Percentiles rank a stretch among this genome's conserved stretches.
Evolutionary conservation across 2,888 invertebrate species (phyloP).

Genomic region (Polyommatus iphigenia): DNA sequence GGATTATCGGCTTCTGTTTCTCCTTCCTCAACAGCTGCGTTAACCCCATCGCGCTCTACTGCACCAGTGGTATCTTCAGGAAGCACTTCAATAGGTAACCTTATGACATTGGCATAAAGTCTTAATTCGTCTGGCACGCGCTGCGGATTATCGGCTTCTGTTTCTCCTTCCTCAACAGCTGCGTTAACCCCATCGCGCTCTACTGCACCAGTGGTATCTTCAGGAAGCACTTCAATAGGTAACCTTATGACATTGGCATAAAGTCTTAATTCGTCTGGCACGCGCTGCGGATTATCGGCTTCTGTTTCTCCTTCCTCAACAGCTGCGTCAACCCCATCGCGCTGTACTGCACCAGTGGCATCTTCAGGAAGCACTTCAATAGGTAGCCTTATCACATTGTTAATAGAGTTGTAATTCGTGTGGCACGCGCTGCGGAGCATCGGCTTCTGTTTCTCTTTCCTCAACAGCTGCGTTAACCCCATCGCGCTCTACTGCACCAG

Average conservation of each 20-base stretch:
- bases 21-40: slow-evolving; percentile 94
- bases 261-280: no score
- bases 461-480: slow-evolving; percentile 82
- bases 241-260: no score
- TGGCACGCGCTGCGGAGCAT: slow-evolving; percentile 92
- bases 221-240: no score
- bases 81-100: slow-evolving; percentile 90
- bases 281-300: no score
- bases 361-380: slow-evolving; percentile 94
- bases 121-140: slow-evolving; percentile 81
- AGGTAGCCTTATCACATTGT: slow-evolving; percentile 72
- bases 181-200: no score
- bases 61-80: slow-evolving; percentile 94
- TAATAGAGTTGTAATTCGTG: slow-evolving; percentile 76
- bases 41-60: slow-evolving; percentile 95
- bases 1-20: slow-evolving; percentile 91
- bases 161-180: no score
- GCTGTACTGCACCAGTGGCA: slow-evolving; percentile 48
- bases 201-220: no score
- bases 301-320: no score
- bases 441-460: slow-evolving; percentile 90
- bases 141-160: slow-evolving; percentile 60
- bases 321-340: no score
- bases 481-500: slow-evolving; percentile 96
- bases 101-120: background rate